Evolutionary conservation across 2,113 vertebrate genomes (phyloP), one percentile per base, ranked within the genome.

Genomic region (Nibea coibor): DNA sequence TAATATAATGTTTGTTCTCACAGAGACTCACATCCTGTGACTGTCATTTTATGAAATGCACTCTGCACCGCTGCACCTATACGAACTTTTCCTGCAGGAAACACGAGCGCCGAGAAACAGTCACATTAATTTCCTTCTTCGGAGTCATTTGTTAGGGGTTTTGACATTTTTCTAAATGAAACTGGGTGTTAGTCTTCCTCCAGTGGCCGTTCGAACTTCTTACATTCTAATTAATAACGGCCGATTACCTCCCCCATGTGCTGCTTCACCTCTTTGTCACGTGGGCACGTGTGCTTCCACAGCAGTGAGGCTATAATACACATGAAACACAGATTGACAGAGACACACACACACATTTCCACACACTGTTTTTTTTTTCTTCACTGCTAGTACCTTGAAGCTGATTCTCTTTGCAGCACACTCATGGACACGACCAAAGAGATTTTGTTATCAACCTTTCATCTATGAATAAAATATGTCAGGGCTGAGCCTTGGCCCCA

Each of bases 391-490:
- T 42, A 69, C 78, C 70, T 79, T 82, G 63, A 82, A 73, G 68
- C 24, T 28, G 54, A 78, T 77, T 90, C 70, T 88, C 45, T 81
- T 76, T 79, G 76, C 75, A 65, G 75, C 70, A 51, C 73, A 72
- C 72, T 77, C 43, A 24, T 72, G 59, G 71, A 43, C 56, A 7
- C 74, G 82, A 90, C 81, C 86, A 92, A 92, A 92, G 83, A 90
- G 89, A 93, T 88, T 91, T 72, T 81, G 70, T 89, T 92, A 87
- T 91, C 80, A 89, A 70, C 78, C 75, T 63, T 64, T 86, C 68
- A 82, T 66, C 71, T 63, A 85, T 90, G 62, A 93, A 89, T 91
- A 90, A 92, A 90, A 87, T 51, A 90, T 87, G 56, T 45, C 62
- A 0, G 16, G 58, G 75, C 39, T 16, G 10, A 68, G 78, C 61